Percentiles rank a stretch among this genome's conserved stretches.
Evolutionary conservation across 2,113 vertebrate species (phyloP).

Genomic region (Gavialis gangeticus): DNA sequence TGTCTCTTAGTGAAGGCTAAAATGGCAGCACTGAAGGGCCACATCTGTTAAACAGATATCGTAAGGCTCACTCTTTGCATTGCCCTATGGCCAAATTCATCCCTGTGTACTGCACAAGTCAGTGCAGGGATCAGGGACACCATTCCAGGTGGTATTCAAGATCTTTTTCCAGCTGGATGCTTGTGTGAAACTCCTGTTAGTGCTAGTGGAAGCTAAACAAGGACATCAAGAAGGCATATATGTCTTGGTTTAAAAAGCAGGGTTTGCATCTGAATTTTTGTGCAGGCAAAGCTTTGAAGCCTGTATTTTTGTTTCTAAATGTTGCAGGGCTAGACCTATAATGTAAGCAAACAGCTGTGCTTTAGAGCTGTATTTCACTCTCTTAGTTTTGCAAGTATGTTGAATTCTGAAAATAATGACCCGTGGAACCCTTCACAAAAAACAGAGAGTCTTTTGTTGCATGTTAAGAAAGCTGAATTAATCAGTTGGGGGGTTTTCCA

Average conservation of each 20-base stretch:
- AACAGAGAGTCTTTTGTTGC: not conserved
- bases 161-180: constrained; percentile 41
- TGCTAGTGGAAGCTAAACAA: not conserved
- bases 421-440: not conserved
- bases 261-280: not conserved
- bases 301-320: not conserved
- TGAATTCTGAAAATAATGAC: constrained; percentile 16
- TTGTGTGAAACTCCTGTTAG: constrained; percentile 32
- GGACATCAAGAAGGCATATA: not conserved
- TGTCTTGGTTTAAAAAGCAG: constrained; percentile 1
- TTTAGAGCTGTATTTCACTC: not conserved
- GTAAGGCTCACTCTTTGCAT: not conserved
- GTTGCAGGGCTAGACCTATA: not conserved
- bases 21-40: not conserved
- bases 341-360: not conserved
- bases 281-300: not conserved
- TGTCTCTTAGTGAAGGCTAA: not conserved
- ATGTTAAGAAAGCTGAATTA: constrained; percentile 15
- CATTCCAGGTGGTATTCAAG: not conserved
- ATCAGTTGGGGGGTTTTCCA: not conserved
- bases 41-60: not conserved
- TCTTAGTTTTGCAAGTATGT: constrained; percentile 6
- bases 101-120: not conserved
- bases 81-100: not conserved
- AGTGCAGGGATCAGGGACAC: not conserved